Conservation (phyloP, 1,140 invertebrate genomes). For the Drosophila burlai region DNA sequence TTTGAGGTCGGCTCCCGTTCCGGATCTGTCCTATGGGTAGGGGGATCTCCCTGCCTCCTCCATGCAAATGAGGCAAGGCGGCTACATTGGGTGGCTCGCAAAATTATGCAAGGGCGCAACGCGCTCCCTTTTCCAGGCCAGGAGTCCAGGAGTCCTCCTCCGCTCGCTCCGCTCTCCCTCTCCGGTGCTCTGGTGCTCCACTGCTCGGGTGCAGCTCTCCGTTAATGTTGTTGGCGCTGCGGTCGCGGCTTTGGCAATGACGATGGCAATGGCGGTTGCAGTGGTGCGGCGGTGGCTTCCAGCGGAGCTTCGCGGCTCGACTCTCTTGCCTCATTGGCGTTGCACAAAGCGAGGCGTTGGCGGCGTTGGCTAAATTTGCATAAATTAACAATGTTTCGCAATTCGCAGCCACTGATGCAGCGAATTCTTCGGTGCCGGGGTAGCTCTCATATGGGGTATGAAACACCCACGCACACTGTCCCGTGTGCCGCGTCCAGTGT, state of each 20-base stretch:
- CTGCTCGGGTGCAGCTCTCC: background rate
- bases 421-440: conserved; percentile 63
- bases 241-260: conserved; percentile 61
- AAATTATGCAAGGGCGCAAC: conserved; percentile 61
- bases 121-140: background rate
- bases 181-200: background rate
- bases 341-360: conserved; percentile 70
- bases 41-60: background rate
- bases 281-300: conserved; percentile 46
- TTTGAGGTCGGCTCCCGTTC: conserved; percentile 29
- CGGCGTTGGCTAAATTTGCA: conserved; percentile 79
- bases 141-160: background rate
- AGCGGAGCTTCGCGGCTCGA: conserved; percentile 25
- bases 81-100: conserved; percentile 1
- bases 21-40: conserved; percentile 1
- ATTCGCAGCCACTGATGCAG: conserved; percentile 80
- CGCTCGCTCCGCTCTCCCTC: background rate
- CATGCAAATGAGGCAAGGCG: conserved; percentile 50
- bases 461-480: conserved; percentile 1
- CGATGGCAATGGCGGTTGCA: conserved; percentile 41
- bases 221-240: conserved; percentile 79
- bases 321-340: conserved; percentile 74
- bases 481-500: conserved; percentile 4
- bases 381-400: conserved; percentile 83
- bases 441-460: background rate